Evolutionary conservation across 2,797 vertebrate species (phyloP).

Genomic region (Rachycentron canadum): DNA sequence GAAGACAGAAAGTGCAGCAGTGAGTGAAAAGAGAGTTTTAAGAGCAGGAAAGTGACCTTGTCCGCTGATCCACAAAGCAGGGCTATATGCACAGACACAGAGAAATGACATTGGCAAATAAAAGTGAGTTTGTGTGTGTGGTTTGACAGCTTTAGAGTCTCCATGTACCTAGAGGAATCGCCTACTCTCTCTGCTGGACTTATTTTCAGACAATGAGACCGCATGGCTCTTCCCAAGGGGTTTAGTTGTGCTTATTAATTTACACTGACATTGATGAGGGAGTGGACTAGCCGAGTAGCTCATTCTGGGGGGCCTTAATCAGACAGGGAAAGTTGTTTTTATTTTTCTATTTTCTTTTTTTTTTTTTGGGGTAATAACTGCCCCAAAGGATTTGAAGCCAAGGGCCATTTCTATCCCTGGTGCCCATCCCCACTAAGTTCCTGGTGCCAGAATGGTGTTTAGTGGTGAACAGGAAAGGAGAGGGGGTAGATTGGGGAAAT

Average conservation of each 20-base stretch:
- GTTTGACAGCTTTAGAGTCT: constrained; percentile 29
- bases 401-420: constrained; percentile 25
- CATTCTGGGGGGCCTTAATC: constrained; percentile 24
- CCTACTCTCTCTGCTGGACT: constrained; percentile 50
- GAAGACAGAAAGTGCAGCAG: constrained; percentile 19
- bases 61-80: constrained; percentile 46
- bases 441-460: not conserved
- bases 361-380: constrained; percentile 22
- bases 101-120: constrained; percentile 31
- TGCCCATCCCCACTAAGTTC: too few species aligned
- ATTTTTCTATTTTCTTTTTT: not conserved
- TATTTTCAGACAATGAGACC: constrained; percentile 29
- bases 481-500: not conserved
- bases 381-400: constrained; percentile 33
- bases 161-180: constrained; percentile 16
- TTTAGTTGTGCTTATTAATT: constrained; percentile 40
- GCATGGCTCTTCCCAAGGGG: constrained; percentile 26
- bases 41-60: constrained; percentile 24
- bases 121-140: not conserved
- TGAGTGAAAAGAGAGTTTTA: constrained; percentile 29
- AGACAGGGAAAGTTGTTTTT: constrained; percentile 20
- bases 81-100: constrained; percentile 14
- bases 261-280: constrained; percentile 11
- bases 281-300: constrained; percentile 7
- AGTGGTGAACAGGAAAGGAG: not conserved